These are phyloP conservation scores for Samia ricini DNA, from an alignment of 1,140 invertebrate genomes.

Conservation along the genomic window DNA sequence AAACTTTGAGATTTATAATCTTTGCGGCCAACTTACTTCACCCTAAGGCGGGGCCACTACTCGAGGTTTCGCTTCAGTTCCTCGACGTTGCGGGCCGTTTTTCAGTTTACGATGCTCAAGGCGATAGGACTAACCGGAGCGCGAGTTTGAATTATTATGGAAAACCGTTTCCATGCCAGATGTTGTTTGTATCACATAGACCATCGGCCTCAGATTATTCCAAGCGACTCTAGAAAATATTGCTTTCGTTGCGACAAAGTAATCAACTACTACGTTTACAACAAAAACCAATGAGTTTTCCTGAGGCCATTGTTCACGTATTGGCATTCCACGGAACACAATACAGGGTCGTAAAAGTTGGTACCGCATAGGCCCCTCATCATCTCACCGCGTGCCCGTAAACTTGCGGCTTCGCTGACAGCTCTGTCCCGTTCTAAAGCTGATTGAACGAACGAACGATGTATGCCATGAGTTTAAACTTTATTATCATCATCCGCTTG, in stretches of 20 bases:
- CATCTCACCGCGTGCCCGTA: constrained; percentile 54
- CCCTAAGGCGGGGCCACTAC: constrained; percentile 46
- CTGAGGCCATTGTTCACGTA: constrained; percentile 44
- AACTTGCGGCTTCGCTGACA: constrained; percentile 31
- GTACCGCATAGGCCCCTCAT: constrained; percentile 55
- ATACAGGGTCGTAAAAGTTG: constrained; percentile 62
- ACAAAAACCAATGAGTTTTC: constrained; percentile 47
- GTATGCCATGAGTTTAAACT: constrained; percentile 39
- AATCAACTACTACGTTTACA: constrained; percentile 31
- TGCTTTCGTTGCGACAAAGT: constrained; percentile 34
- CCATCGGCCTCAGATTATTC: constrained; percentile 24
- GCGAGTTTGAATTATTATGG: constrained; percentile 36
- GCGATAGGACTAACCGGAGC: constrained; percentile 22
- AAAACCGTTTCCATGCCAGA: constrained; percentile 21
- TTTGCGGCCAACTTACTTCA: constrained; percentile 39
- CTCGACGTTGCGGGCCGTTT: constrained; percentile 34
- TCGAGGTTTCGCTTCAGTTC: constrained; percentile 31
- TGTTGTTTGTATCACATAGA: constrained; percentile 31
- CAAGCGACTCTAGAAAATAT: constrained; percentile 40
- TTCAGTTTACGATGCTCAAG: constrained; percentile 38
- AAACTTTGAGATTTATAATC: constrained; percentile 49
- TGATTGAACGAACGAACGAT: constrained; percentile 39
- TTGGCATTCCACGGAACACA: constrained; percentile 25
- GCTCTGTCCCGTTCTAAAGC: constrained; percentile 43
- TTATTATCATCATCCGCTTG: constrained; percentile 33